Base-by-base conservation (phyloP, 2,888 invertebrate species). In the Drosophila gaucha region DNA sequence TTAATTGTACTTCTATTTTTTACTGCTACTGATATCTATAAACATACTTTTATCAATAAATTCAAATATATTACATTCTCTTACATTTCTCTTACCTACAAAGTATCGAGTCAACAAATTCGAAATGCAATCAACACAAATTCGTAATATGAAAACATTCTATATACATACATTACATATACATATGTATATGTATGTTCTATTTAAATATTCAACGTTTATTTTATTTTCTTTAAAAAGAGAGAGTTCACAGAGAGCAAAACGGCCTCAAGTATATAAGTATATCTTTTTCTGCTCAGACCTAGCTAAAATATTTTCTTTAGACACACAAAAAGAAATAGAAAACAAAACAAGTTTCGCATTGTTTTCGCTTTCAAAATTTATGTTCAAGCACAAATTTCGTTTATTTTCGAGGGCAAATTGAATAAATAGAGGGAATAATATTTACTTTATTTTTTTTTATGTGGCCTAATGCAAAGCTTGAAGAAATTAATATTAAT, bases 281-380 rank as follows among this genome's bases (percentile, higher is more conserved):
- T 28, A 33, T 51, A n/a, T n/a, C n/a, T n/a, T n/a, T n/a, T n/a
- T n/a, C n/a, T n/a, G n/a, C n/a, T n/a, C n/a, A n/a, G n/a, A 35
- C 6, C 31, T 6, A 12, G 10, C 31, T 31, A 31, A 26, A 43
- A 14, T n/a, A 59, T 62, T 41, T 31, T 26, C 10, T 9, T 20
- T 10, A 36, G 26, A 24, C 44, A 49, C 35, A 70, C 14, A 59
- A 41, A 33, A 14, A 39, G 1, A 39, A 24, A 14, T 12, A 36
- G 18, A n/a, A 24, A 20, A 26, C 36, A 52, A 49, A 39, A 60
- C 1, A 52, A 10, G 20, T 30, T 58, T 16, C 14, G 49, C 67
- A 39, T 52, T 63, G 50, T 47, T 50, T 63, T 74, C 38, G 35
- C 33, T 67, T 77, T 73, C 9, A n/a, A 39, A 59, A 59, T 57